Evolutionary conservation across 2,888 invertebrate species (phyloP).

Genomic region (Stenodera caucasica): DNA sequence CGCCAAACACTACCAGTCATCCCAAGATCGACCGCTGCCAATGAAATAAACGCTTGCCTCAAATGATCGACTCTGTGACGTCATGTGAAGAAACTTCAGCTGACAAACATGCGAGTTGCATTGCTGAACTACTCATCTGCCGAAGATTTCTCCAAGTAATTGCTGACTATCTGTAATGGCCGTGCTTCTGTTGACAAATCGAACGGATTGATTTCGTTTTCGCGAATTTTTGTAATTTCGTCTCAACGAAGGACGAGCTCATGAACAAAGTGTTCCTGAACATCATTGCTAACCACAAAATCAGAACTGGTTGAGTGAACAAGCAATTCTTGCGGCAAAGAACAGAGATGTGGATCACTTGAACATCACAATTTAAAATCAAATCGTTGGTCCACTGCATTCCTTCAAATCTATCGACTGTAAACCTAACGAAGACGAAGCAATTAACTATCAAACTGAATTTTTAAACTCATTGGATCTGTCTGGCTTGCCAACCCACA

Average conservation of each 20-base stretch:
- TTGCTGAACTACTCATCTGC: neutral
- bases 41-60: conserved; percentile 44
- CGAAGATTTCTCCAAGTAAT: neutral
- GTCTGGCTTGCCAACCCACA: conserved; percentile 26
- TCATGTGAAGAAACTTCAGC: conserved; percentile 30
- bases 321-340: conserved; percentile 33
- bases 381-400: conserved; percentile 27
- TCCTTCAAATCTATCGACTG: conserved; percentile 23
- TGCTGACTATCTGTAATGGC: neutral
- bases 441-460: conserved; percentile 30
- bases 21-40: conserved; percentile 37
- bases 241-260: conserved; percentile 35
- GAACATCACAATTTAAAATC: conserved; percentile 42
- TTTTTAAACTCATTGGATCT: conserved; percentile 33
- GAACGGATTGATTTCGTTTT: conserved; percentile 36
- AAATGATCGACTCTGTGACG: conserved; percentile 41
- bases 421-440: conserved; percentile 26
- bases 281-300: conserved; percentile 37
- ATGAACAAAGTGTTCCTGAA: conserved; percentile 41
- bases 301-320: conserved; percentile 37
- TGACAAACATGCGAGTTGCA: conserved; percentile 35
- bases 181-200: too few species aligned
- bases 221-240: conserved; percentile 44
- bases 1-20: conserved; percentile 45
- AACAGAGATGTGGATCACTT: conserved; percentile 46